phyloP scores from a whole-genome alignment of 2,888 invertebrate species.

The Rosalia funebris region DNA sequence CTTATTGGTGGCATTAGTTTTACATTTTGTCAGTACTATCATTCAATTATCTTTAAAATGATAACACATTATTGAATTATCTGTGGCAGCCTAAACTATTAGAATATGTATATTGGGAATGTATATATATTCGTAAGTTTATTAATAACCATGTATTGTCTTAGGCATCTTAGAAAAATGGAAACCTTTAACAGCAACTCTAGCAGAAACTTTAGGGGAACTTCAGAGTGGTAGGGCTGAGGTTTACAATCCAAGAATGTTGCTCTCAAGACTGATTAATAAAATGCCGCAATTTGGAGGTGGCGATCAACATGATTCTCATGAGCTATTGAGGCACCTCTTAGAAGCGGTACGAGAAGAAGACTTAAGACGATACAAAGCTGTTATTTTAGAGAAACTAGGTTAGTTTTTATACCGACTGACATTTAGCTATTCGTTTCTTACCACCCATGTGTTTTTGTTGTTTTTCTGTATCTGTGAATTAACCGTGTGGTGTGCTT shows the following conservation, averaged over 20 bases:
- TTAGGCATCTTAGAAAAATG: constrained; percentile 71
- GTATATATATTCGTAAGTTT: background rate
- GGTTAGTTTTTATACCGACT: too few species aligned
- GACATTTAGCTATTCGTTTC: too few species aligned
- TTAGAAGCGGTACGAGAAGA: constrained; percentile 86
- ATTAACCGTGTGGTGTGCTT: constrained; percentile 20
- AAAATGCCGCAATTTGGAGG: constrained; percentile 89
- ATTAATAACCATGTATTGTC: constrained; percentile 15
- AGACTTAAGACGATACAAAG: constrained; percentile 82
- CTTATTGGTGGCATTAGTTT: too few species aligned
- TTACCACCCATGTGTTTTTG: too few species aligned
- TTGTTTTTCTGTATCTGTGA: background rate
- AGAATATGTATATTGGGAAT: too few species aligned
- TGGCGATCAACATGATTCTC: constrained; percentile 96
- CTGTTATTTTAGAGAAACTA: constrained; percentile 80
- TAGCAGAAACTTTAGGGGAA: constrained; percentile 77
- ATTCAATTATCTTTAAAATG: too few species aligned
- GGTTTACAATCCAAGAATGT: constrained; percentile 72
- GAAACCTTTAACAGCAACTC: constrained; percentile 73
- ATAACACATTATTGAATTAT: too few species aligned
- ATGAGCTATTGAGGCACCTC: constrained; percentile 90
- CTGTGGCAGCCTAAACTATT: too few species aligned
- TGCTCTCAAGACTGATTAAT: constrained; percentile 71
- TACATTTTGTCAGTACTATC: too few species aligned
- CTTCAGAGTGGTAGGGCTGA: constrained; percentile 73